Base-by-base conservation (phyloP, 2,888 invertebrate genomes). In the Cephus pygmeus region DNA sequence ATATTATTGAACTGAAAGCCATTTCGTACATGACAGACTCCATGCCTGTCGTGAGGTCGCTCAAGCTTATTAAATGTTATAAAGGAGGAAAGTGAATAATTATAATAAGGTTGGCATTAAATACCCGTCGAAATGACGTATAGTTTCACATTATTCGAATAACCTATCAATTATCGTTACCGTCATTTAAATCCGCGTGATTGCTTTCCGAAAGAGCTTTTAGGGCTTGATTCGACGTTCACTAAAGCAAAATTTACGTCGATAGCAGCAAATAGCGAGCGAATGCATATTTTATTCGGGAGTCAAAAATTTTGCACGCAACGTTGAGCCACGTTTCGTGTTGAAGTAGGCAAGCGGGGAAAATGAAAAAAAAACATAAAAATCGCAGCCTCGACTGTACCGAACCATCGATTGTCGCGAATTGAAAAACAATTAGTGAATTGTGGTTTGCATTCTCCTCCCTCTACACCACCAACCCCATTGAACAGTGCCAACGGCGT, bases 371-470 rank as follows among this genome's bases (percentile, higher is more conserved):
- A 23, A 9, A 40, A 23, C 9, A 15, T 23, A 6, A 56, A 56
- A 56, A 56, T 56, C 40, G 2, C 35, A 73, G 74, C 74, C 34
- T n/a, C 15, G 74, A 34, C 74, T 78, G 78, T 78, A 78, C 78
- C 81, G 83, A 80, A 80, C 83, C 85, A 87, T 86, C 84, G 88
- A 88, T 88, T 88, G 87, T 86, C 85, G 83, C 84, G 86, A 89
- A 90, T 89, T 87, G 88, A 90, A 89, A 89, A 90, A 89, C 89
- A 90, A 90, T 90, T 90, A 89, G 88, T 85, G 87, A 88, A 87
- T 88, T 88, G 87, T 81, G 87, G 87, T 85, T 85, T 83, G 83
- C 82, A 79, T 80, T 36, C 40, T 56, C 30, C n/a, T 73, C 78
- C 74, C 77, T 35, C 23, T 36, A 34, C 69, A 31, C 33, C 69